Evolutionary conservation across 2,888 invertebrate species (phyloP), one percentile per base, ranked within the genome.

Genomic region (Marronus borbonicus): DNA sequence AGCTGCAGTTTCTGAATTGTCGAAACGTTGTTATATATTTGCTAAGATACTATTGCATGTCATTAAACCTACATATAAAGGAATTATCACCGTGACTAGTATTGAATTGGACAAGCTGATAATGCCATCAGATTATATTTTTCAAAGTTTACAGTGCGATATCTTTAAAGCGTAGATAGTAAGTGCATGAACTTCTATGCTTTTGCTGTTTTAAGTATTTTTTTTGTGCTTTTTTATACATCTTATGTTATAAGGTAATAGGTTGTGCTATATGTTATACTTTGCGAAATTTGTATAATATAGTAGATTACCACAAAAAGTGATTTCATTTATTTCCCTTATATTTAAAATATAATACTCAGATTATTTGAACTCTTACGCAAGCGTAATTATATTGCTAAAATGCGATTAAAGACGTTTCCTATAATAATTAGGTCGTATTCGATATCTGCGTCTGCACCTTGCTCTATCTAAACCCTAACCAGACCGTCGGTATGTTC

Each of bases 1-100:
- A 14, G 70, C 79, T 31, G 76, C 77, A 20, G n/a, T 80, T 31
- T 77, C 81, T 0, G 79, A 81, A 65, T 28, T 80, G 8, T 79
- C 80, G 5, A 77, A 80, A 31, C 60, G 76, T 31, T 78, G 78
- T 17, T 28, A 31, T n/a, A 62, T 75, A 17, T 78, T 68, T 24
- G 60, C 49, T 0, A 68, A 69, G 50, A n/a, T 68, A 50, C 50
- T 78, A 14, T 49, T 76, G 10, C 39, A 39, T 8, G 44, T 74
- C 14, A 77, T 79, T 17, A 64, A 64, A n/a, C 60, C 76, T 0
- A 39, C 52, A 14, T 60, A 72, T 62, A 55, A 60, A 28, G 78
- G 78, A 10, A 60, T 75, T 5, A 24, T 69, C n/a, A 12, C 49
- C n/a, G 62, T 72, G n/a, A 76, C 78, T 4, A 55, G 10, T 28